Percentiles rank a stretch among this genome's conserved stretches.
phyloP scores from a whole-genome alignment of 2,113 vertebrate species.

The Serranochromis macrocephalus region DNA sequence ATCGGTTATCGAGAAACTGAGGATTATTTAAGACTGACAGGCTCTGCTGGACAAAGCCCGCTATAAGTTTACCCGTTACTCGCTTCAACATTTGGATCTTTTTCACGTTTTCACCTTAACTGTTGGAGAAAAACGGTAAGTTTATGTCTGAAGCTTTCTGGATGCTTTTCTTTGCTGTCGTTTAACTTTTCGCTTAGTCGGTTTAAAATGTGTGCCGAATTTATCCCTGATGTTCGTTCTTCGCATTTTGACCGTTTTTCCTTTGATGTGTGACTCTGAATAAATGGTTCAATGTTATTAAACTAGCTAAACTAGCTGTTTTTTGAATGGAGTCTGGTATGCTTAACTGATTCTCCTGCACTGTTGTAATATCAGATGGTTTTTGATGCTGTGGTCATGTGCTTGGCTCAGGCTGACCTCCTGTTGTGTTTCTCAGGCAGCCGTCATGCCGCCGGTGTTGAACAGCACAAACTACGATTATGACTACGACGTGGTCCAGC shows the following conservation, averaged over 20 bases:
- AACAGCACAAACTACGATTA: constrained; percentile 81
- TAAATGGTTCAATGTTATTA: neutral
- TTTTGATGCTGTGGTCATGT: neutral
- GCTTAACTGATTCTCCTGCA: neutral
- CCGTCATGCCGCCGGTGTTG: constrained; percentile 76
- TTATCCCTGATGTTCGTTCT: neutral
- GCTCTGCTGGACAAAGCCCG: neutral
- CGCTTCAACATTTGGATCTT: neutral
- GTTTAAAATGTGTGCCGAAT: neutral
- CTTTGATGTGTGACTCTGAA: neutral
- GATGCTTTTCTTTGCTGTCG: neutral
- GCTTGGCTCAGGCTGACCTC: neutral
- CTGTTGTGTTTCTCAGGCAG: neutral
- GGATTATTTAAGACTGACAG: neutral
- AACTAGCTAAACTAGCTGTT: neutral
- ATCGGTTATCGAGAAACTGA: neutral
- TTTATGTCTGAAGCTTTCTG: neutral
- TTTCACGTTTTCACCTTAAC: neutral
- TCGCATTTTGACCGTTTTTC: neutral
- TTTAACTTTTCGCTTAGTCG: neutral
- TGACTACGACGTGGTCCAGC: constrained; percentile 85
- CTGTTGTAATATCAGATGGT: fast-evolving
- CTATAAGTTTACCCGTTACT: fast-evolving
- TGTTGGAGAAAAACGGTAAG: neutral
- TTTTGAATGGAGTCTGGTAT: neutral